Evolutionary conservation across 2,888 invertebrate species (phyloP).

Genomic region (Caradrina kadenii): DNA sequence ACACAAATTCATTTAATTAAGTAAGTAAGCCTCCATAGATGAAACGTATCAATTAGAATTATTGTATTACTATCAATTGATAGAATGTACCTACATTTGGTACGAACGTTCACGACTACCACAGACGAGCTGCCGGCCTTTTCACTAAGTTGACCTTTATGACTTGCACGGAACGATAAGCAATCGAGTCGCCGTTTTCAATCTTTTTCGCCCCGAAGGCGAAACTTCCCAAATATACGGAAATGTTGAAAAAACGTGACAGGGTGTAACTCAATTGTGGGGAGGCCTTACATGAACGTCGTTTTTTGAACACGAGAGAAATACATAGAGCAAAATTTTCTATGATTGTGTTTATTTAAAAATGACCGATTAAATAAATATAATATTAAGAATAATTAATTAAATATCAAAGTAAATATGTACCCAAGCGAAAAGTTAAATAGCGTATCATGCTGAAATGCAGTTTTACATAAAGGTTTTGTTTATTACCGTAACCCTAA

Average conservation of each 20-base stretch:
- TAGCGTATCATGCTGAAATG: slow-evolving; percentile 16
- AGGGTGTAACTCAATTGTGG: slow-evolving; percentile 16
- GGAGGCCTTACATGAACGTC: slow-evolving; percentile 5
- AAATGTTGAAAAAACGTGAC: slow-evolving; percentile 24
- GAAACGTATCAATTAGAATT: slow-evolving; percentile 7
- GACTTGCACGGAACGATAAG: slow-evolving; percentile 26
- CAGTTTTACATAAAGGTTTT: slow-evolving; percentile 15
- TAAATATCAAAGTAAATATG: not conserved
- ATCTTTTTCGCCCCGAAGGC: slow-evolving; percentile 25
- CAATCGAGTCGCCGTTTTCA: slow-evolving; percentile 36
- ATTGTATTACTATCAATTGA: slow-evolving; percentile 11
- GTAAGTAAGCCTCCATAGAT: not conserved
- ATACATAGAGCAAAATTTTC: not conserved
- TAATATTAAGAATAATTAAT: not conserved
- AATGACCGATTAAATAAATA: too few species aligned
- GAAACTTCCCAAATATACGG: slow-evolving; percentile 28
- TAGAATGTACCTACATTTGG: not conserved
- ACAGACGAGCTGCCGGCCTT: slow-evolving; percentile 13
- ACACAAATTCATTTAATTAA: slow-evolving; percentile 40
- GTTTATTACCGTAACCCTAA: slow-evolving; percentile 40
- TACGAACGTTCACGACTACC: slow-evolving; percentile 1
- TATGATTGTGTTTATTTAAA: not conserved
- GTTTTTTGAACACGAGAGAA: slow-evolving; percentile 6
- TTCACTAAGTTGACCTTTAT: slow-evolving; percentile 34
- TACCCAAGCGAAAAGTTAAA: not conserved